Conservation (phyloP, 2,797 vertebrate species). For the Euthynnus affinis region DNA sequence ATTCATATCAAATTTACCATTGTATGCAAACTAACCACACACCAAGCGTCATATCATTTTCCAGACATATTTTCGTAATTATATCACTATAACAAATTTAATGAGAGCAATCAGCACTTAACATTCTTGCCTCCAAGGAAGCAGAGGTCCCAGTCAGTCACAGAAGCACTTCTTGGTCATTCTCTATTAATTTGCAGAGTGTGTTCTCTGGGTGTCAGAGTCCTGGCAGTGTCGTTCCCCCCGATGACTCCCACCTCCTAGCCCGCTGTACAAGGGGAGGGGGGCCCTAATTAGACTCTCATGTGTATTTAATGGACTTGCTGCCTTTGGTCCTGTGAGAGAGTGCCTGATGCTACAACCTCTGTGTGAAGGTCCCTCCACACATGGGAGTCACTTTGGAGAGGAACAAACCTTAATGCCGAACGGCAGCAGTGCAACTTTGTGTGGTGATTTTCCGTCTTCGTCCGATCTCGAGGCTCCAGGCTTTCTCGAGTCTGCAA, state of each 20-base stretch:
- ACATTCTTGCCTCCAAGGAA: conserved; percentile 76
- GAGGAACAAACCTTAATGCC: no score
- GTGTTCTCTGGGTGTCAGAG: conserved; percentile 75
- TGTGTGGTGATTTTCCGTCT: conserved; percentile 6
- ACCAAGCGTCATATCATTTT: conserved; percentile 62
- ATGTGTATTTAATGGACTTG: conserved; percentile 84
- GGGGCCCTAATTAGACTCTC: conserved; percentile 83
- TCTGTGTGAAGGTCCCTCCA: conserved; percentile 49
- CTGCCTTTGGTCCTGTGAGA: conserved; percentile 72
- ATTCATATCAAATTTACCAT: conserved; percentile 69
- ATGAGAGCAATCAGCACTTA: conserved; percentile 75
- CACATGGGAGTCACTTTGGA: conserved; percentile 41
- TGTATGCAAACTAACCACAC: conserved; percentile 71
- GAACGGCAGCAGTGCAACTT: conserved; percentile 18
- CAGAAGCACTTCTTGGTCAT: conserved; percentile 71
- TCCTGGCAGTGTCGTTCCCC: conserved; percentile 71
- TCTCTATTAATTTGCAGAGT: conserved; percentile 78
- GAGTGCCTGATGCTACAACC: conserved; percentile 58
- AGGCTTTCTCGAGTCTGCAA: conserved; percentile 13
- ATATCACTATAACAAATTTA: conserved; percentile 75
- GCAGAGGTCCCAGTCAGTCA: conserved; percentile 78
- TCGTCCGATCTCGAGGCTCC: conserved; percentile 21
- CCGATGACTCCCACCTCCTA: conserved; percentile 71
- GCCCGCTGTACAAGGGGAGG: conserved; percentile 66
- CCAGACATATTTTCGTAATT: conserved; percentile 72